Base-by-base conservation (phyloP, 2,797 vertebrate genomes). In the Clangula hyemalis region DNA sequence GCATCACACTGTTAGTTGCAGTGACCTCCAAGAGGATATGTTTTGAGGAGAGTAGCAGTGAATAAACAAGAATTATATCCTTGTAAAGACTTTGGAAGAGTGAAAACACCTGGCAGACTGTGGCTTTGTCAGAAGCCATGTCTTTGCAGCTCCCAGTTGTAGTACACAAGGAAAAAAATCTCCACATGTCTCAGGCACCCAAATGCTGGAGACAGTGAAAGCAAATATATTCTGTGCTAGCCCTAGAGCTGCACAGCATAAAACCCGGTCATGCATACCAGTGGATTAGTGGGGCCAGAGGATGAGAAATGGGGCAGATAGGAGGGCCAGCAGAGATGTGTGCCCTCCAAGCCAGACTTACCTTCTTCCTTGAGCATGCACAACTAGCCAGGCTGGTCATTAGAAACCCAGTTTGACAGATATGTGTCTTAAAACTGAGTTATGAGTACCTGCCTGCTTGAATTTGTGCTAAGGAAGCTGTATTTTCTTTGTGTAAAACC, bases 1-100 rank as follows among this genome's bases (percentile, higher is more conserved):
- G 17, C 0, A 0, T 64, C 39, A 27, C 7, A 28, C 18, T 1
- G 0, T 32, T 56, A n/a, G 68, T 74, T 71, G 14, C 17, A 56
- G n/a, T 25, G 53, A 56, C 7, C 16, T 79, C 60, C 1, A 2
- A 61, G 10, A 68, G 4, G 1, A n/a, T 73, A 25, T 10, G 25
- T 77, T 93, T 38, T 57, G 54, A 90, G 64, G 32, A 82, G 11
- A 74, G 20, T 2, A 85, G 51, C 36, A 88, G 36, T 16, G 58
- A 30, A 66, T 71, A 80, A 91, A 91, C 49, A 53, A 65, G 30
- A 76, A 87, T 60, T 11, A 16, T 28, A 64, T 47, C 18, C 5
- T 81, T 81, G 38, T 54, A 62, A 86, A 84, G 28, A 28, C 24
- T 41, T 75, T 76, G n/a, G n/a, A 74, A 82, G 32, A 28, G 9